Base-by-base conservation (phyloP, 2,113 vertebrate genomes). In the Amphiprion ocellaris region DNA sequence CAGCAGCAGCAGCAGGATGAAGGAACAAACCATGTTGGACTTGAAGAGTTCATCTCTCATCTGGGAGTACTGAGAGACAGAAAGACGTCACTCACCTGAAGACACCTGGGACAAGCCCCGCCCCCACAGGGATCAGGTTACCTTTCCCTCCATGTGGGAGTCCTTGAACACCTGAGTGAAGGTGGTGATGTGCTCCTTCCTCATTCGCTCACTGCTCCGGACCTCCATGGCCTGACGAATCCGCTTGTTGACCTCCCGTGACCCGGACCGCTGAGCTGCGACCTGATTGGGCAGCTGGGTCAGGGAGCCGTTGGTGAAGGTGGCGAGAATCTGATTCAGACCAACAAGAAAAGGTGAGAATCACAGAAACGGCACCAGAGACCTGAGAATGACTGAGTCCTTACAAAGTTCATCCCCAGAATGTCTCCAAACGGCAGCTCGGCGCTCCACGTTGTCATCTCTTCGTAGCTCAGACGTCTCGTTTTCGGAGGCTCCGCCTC, bases 11-110 rank as follows among this genome's bases (percentile, higher is more conserved):
- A 97, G 94, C 78, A 98, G 92, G 72, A 98, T 96, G 88, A 97
- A 97, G 1, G 97, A 96, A 71, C 97, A 98, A 65, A 97, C 96
- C 95, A 98, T 87, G 92, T 97, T 98, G 76, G 97, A 97, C 90
- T 97, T 98, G 94, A 98, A 98, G 60, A 98, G 96, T 91, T 98
- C 97, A 30, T 98, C 97, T 85, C 97, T 94, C 96, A 98, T 97
- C 81, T 97, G 97, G 69, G 96, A 97, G 87, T 97, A 98, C 97
- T 98, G 90, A 55, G 62, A 76, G 26, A 77, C 14, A 49, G 7
- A 77, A 9, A 44, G 0, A 58, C 1, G 33, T 75, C 23, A 53
- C 2, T 19, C 4, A 10, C 5, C 41, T 9, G 50, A 9, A 7
- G 2, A 3, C 30, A 11, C 30, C 12, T 59, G n/a, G 3, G n/a